Percentiles rank a stretch among this genome's conserved stretches.
Conservation (phyloP, 1,140 invertebrate species). For the Dendroctonus valens region DNA sequence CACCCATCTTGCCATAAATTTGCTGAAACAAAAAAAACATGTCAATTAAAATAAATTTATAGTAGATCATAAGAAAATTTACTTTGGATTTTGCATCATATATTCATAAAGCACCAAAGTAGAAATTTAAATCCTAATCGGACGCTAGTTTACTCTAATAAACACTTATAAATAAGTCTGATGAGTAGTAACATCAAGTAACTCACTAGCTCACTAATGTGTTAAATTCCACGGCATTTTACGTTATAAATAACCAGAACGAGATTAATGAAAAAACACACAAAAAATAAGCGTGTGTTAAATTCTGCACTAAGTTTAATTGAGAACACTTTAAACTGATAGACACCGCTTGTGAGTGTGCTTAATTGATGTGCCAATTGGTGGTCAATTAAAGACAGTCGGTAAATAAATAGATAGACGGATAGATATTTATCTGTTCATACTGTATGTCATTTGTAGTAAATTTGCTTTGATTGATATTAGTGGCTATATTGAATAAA, state of each 20-base stretch:
- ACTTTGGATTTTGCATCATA: too few species aligned
- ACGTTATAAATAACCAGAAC: too few species aligned
- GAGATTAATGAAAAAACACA: too few species aligned
- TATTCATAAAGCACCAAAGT: too few species aligned
- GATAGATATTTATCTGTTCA: not conserved
- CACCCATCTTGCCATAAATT: conserved; percentile 48
- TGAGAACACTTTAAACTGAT: conserved; percentile 1
- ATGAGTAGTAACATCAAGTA: too few species aligned
- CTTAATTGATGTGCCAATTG: conserved; percentile 18
- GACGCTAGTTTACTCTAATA: too few species aligned
- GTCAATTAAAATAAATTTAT: not conserved
- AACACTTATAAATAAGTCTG: too few species aligned
- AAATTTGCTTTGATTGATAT: not conserved
- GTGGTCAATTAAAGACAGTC: conserved; percentile 2
- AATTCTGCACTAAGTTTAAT: conserved; percentile 1
- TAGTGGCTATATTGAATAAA: too few species aligned
- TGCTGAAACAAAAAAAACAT: conserved; percentile 44
- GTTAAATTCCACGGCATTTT: too few species aligned
- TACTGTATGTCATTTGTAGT: not conserved
- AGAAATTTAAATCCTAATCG: too few species aligned
- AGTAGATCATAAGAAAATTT: too few species aligned
- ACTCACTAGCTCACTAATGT: too few species aligned
- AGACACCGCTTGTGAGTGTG: not conserved
- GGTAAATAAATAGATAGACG: conserved; percentile 1
- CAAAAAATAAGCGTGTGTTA: not conserved